Base-by-base conservation (phyloP, 2,113 vertebrate genomes). In the Cryptotis parvus region DNA sequence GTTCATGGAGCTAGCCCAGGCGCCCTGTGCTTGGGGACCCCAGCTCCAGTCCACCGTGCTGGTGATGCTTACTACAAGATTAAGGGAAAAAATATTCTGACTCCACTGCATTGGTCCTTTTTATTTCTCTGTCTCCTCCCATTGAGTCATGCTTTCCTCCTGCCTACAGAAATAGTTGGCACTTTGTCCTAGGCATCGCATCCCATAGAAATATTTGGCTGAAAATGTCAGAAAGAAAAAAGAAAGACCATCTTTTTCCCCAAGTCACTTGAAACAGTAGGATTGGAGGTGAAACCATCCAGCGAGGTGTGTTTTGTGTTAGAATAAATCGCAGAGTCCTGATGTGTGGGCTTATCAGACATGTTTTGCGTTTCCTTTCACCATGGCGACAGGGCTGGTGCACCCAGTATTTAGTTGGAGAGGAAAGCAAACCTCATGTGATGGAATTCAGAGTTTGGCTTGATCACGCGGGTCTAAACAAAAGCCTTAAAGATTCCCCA, bases 31-130 rank as follows among this genome's bases (percentile, higher is more conserved):
- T 15, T 1, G 0, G 77, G 65, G 37, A 63, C 58, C 10, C 29
- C 33, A 24, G 74, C 90, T 74, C 73, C 39, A n/a, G 11, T 37
- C 39, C 55, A 58, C 55, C 55, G 6, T 20, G 55, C 55, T 58
- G n/a, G 73, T 90, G 58, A 70, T 79, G 63, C 82, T 72, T 73
- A 87, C 70, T 45, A 61, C 84, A 93, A 83, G 63, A 92, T 86
- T 74, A 95, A 96, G 94, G 93, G 89, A 95, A 78, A 91, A 70
- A 39, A 33, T 92, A 87, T 86, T 91, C 55, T 83, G n/a, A 87
- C 92, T 94, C 80, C 16, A 68, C 31, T 87, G 49, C 52, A 76
- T 84, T 95, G 33, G 76, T 85, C 76, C 65, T 93, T 86, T 93
- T 96, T 92, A 35, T 85, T 29, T 73, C 26, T 73, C 33, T 87